These are phyloP conservation scores for Oreochromis mossambicus DNA, from an alignment of 2,797 vertebrate species.

Conservation along the genomic window DNA sequence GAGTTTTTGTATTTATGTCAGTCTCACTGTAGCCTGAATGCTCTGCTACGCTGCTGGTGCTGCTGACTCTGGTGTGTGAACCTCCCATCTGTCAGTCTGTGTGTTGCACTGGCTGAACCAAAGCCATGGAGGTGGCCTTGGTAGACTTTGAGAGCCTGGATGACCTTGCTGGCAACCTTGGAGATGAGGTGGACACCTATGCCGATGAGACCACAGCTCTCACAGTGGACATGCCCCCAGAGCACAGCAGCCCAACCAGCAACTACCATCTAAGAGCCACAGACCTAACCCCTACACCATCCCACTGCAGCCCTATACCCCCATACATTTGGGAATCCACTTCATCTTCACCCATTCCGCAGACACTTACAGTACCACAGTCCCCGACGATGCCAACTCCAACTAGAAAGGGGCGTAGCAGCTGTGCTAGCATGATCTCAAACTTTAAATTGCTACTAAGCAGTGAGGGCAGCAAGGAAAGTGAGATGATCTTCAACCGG, in stretches of 20 bases:
- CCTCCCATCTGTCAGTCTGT: not conserved
- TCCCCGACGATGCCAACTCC: conserved; percentile 55
- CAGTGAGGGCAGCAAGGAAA: conserved; percentile 80
- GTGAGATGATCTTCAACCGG: conserved; percentile 83
- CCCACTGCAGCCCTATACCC: conserved; percentile 19
- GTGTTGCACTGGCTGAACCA: conserved; percentile 49
- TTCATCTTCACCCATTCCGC: conserved; percentile 28
- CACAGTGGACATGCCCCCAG: conserved; percentile 59
- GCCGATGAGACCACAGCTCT: conserved; percentile 74
- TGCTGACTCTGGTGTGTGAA: conserved; percentile 4
- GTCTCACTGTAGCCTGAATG: not conserved
- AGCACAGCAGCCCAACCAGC: conserved; percentile 32
- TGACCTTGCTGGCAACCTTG: conserved; percentile 71
- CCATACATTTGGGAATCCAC: conserved; percentile 58
- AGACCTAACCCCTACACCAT: conserved; percentile 27
- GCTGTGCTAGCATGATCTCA: conserved; percentile 83
- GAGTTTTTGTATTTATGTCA: not conserved
- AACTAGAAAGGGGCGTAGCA: conserved; percentile 66
- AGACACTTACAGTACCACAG: conserved; percentile 31
- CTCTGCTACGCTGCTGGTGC: not conserved
- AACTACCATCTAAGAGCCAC: conserved; percentile 36
- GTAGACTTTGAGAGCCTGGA: conserved; percentile 87
- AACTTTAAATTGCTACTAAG: conserved; percentile 83
- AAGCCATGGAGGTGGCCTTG: conserved; percentile 90
- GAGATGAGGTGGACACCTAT: conserved; percentile 78